phyloP scores from a whole-genome alignment of 2,113 vertebrate genomes.

The Stigmatopora argus region DNA sequence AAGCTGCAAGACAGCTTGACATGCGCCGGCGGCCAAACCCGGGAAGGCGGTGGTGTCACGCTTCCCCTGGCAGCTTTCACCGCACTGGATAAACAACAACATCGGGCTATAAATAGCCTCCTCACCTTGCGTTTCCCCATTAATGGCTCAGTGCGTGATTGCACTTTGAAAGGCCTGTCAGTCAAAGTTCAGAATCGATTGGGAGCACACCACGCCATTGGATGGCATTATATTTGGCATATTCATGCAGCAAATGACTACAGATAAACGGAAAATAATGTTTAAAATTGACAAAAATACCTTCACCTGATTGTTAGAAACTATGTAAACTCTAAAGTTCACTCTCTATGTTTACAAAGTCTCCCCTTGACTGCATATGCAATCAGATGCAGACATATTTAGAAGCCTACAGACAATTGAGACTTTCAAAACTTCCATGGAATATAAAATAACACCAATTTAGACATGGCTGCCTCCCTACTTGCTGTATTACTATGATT shows the following conservation, averaged over 20 bases:
- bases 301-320: background rate
- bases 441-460: too few species aligned
- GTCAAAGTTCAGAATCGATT: background rate
- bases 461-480: too few species aligned
- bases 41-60: background rate
- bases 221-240: background rate
- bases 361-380: too few species aligned
- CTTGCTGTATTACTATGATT: too few species aligned
- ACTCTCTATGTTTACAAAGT: too few species aligned
- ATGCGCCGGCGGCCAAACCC: background rate
- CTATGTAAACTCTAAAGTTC: background rate
- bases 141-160: background rate
- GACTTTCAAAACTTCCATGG: too few species aligned
- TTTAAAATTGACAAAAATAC: background rate
- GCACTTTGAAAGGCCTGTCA: background rate
- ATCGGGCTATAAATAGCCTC: slow-evolving; percentile 1
- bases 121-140: background rate
- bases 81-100: background rate
- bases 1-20: background rate
- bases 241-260: background rate
- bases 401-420: too few species aligned
- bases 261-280: background rate
- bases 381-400: too few species aligned
- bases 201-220: background rate
- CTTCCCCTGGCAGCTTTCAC: background rate